phyloP scores from a whole-genome alignment of 2,888 invertebrate species.

The Euspilapteryx auroguttella region DNA sequence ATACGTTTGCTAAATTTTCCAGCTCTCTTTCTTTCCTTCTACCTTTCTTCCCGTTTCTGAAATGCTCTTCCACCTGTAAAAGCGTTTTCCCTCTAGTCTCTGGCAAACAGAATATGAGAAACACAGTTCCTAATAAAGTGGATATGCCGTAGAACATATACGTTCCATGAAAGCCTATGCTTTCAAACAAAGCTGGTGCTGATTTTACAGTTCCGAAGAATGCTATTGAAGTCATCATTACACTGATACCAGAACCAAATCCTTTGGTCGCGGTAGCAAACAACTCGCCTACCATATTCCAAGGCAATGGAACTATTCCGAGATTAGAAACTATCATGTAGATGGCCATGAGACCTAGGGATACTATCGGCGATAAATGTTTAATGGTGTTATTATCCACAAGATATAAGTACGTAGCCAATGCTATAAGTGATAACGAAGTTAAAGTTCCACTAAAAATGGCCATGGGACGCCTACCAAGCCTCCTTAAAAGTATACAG shows the following conservation, averaged over 20 bases:
- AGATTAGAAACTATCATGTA: slow-evolving; percentile 63
- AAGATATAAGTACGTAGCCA: slow-evolving; percentile 51
- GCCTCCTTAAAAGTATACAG: slow-evolving; percentile 61
- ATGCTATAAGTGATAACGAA: slow-evolving; percentile 52
- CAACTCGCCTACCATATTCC: slow-evolving; percentile 76
- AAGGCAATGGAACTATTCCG: slow-evolving; percentile 68
- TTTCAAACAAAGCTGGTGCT: slow-evolving; percentile 61
- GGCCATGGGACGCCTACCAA: slow-evolving; percentile 65
- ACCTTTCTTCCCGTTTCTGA: slow-evolving; percentile 29
- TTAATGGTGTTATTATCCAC: slow-evolving; percentile 19
- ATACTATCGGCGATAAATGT: slow-evolving; percentile 27
- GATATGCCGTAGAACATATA: slow-evolving; percentile 66
- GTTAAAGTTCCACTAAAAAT: slow-evolving; percentile 67
- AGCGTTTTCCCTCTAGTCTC: slow-evolving; percentile 71
- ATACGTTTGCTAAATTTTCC: slow-evolving; percentile 6
- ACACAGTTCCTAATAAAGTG: slow-evolving; percentile 61
- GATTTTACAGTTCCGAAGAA: slow-evolving; percentile 71
- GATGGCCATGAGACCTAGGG: slow-evolving; percentile 53
- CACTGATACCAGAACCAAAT: slow-evolving; percentile 68
- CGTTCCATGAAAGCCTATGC: slow-evolving; percentile 60
- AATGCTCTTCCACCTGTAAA: slow-evolving; percentile 66
- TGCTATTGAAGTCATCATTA: slow-evolving; percentile 67
- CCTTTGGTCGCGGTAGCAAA: slow-evolving; percentile 68
- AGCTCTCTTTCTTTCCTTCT: slow-evolving; percentile 14
- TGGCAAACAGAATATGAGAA: slow-evolving; percentile 64